Evolutionary conservation across 2,113 vertebrate species (phyloP).

Genomic region (Macrotus californicus): DNA sequence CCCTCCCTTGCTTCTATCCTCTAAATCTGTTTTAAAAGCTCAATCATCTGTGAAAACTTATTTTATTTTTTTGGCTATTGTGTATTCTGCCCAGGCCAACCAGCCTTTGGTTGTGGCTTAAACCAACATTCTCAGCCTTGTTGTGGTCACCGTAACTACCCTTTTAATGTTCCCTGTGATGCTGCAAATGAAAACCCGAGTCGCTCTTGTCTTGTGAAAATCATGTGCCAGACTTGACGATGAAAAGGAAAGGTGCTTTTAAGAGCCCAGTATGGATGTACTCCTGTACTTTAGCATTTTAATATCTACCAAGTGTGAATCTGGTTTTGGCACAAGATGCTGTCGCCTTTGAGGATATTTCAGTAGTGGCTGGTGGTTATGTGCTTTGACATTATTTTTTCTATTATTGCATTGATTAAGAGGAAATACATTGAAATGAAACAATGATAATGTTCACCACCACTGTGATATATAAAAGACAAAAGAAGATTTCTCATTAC

Average conservation of each 20-base stretch:
- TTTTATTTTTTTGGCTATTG: not conserved
- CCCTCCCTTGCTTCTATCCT: too few species aligned
- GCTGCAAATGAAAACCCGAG: conserved; percentile 19
- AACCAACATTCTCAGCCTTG: not conserved
- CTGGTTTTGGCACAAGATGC: not conserved
- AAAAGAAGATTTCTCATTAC: not conserved
- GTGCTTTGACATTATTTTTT: not conserved
- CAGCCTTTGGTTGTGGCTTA: not conserved
- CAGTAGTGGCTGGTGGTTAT: not conserved
- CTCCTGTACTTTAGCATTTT: not conserved
- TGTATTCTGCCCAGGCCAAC: not conserved
- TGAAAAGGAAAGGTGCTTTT: not conserved
- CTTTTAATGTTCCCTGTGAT: not conserved
- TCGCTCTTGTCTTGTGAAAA: conserved; percentile 19
- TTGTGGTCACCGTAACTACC: not conserved
- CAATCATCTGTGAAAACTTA: not conserved
- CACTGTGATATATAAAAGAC: not conserved
- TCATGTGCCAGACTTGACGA: not conserved
- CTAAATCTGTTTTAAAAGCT: conserved; percentile 4
- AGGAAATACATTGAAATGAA: not conserved
- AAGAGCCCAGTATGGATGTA: not conserved
- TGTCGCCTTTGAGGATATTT: not conserved
- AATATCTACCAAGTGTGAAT: not conserved
- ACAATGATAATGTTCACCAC: not conserved
- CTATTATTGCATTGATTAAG: not conserved